Evolutionary conservation across 2,113 vertebrate genomes (phyloP).

Genomic region (Copsychus sechellarum): DNA sequence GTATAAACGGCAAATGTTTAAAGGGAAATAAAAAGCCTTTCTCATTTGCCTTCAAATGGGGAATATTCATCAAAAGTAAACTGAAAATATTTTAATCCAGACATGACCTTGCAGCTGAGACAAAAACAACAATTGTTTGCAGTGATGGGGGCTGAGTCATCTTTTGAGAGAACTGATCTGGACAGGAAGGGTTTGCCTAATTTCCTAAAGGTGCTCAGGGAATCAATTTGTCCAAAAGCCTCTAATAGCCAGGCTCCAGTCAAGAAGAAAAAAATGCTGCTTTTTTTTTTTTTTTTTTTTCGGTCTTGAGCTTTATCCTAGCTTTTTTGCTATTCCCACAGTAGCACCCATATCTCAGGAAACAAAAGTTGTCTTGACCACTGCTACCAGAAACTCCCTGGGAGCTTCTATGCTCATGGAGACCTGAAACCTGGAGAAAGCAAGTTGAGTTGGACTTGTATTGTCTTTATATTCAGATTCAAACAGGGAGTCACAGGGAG

Average conservation of each 20-base stretch:
- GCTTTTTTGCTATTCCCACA: not conserved
- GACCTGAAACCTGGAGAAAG: not conserved
- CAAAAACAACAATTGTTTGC: not conserved
- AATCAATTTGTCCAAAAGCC: not conserved
- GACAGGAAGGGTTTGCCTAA: conserved; percentile 33
- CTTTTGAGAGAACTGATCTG: not conserved
- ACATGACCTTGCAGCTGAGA: conserved; percentile 39
- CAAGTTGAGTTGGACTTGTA: not conserved
- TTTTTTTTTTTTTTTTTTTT: not conserved
- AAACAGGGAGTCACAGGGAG: not conserved
- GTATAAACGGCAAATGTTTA: not conserved
- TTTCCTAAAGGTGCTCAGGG: not conserved
- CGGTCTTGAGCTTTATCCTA: not conserved
- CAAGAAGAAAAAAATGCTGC: not conserved
- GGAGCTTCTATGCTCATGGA: not conserved
- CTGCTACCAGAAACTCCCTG: not conserved
- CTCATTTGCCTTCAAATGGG: not conserved
- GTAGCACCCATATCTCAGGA: not conserved
- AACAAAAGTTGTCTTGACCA: not conserved
- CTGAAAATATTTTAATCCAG: conserved; percentile 18
- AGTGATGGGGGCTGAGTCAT: not conserved
- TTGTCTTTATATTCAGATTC: not conserved
- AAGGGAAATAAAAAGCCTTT: not conserved
- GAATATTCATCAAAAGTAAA: not conserved
- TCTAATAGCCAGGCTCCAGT: not conserved